Evolutionary conservation across 2,888 invertebrate species (phyloP), one percentile per base, ranked within the genome.

Genomic region (Ctenicera cuprea): DNA sequence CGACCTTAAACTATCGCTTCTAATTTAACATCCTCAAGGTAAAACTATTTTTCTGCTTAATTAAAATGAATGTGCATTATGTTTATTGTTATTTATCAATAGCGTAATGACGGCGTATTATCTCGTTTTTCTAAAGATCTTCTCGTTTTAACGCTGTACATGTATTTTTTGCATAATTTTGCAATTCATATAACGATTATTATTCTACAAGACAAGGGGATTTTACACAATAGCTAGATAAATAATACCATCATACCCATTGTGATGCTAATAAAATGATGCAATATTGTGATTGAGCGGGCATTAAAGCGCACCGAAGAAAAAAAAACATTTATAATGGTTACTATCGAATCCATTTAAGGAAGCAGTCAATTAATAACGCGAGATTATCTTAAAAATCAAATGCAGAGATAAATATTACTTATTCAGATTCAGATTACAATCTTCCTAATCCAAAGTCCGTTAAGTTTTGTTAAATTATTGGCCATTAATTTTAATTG

Each of bases 401-500:
- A 72, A 65, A 66, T 61, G 12, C 37, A 41, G 48, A 71, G 70
- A 75, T 75, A 71, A 73, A 76, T 74, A 76, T 74, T 70, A 63
- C 70, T 65, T 64, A 73, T 61, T 75, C 68, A 68, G 65, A 63
- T 63, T 45, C 70, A 54, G 74, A 76, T 74, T 74, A 73, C 74
- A 73, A 72, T 76, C 71, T 62, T 67, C 71, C 65, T 70, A 71
- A 74, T 76, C 75, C 71, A 64, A 69, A 74, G 69, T 76, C 76
- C 75, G 78, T 73, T 78, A 75, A 73, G 74, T 76, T 75, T 76
- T 75, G 76, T 77, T 76, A 77, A 79, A 77, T 79, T 78, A 79
- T 80, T 77, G 78, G 63, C 74, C 79, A 80, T 80, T 79, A 79
- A 78, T 79, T 80, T 78, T 80, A 80, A 80, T 79, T 80, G 80